These are phyloP conservation scores for Stomatorhinus walkeri DNA, from an alignment of 2,797 vertebrate genomes.

Conservation along the genomic window DNA sequence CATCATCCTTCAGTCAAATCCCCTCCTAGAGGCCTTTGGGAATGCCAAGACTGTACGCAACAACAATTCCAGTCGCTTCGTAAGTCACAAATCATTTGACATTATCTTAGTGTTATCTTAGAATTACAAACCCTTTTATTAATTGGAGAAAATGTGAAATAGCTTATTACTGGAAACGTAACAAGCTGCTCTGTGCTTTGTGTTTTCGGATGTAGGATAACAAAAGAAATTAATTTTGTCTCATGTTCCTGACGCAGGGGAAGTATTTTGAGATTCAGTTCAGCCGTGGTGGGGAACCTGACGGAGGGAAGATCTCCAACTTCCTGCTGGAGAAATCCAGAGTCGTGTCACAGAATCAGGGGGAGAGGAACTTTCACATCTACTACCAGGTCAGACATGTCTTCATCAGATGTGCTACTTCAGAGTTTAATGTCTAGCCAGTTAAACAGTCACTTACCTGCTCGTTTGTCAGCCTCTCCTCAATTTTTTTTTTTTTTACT, in stretches of 20 bases:
- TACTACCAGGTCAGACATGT: slow-evolving; percentile 65
- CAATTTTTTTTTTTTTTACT: background rate
- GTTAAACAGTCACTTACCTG: background rate
- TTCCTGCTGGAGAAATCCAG: slow-evolving; percentile 73
- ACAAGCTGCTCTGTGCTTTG: background rate
- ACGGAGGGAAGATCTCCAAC: slow-evolving; percentile 75
- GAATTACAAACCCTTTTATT: background rate
- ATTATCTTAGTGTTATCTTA: background rate
- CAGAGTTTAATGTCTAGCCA: background rate
- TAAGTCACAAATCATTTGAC: slow-evolving; percentile 46
- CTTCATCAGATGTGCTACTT: too few relatives aligned
- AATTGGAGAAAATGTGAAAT: background rate
- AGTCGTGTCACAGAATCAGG: slow-evolving; percentile 68
- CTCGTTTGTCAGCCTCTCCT: background rate
- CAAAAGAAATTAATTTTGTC: background rate
- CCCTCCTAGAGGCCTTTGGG: slow-evolving; percentile 72
- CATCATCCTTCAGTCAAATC: slow-evolving; percentile 76
- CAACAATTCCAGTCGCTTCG: slow-evolving; percentile 79
- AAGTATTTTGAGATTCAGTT: slow-evolving; percentile 83
- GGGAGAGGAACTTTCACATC: slow-evolving; percentile 71
- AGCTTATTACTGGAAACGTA: background rate
- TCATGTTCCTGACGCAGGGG: slow-evolving; percentile 50
- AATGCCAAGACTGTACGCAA: slow-evolving; percentile 74
- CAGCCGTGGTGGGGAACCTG: slow-evolving; percentile 70
- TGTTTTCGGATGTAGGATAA: background rate